These are phyloP conservation scores for Campoletis sonorensis DNA, from an alignment of 1,140 invertebrate genomes.

Conservation along the genomic window DNA sequence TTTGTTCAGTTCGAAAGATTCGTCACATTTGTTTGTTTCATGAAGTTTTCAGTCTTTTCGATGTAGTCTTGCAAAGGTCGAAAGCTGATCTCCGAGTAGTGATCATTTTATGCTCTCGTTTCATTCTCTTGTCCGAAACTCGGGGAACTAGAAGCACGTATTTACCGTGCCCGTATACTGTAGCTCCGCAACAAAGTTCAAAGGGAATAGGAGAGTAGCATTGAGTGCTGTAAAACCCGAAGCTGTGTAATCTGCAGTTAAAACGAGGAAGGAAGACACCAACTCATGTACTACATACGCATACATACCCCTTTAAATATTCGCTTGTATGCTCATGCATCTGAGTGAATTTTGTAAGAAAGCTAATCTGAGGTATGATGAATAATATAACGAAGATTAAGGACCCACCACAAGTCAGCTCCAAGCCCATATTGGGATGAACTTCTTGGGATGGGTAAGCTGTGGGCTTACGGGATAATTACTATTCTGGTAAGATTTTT, in stretches of 20 bases:
- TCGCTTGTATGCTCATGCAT: not conserved
- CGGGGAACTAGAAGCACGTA: not conserved
- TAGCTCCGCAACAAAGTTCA: not conserved
- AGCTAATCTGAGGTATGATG: not conserved
- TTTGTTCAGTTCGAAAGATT: too few species aligned
- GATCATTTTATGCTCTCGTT: not conserved
- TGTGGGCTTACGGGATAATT: too few species aligned
- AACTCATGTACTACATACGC: too few species aligned
- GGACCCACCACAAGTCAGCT: too few species aligned
- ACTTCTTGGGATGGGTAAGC: too few species aligned
- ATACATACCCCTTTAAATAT: not conserved
- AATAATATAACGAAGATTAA: too few species aligned
- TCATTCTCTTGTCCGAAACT: not conserved
- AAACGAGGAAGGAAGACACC: not conserved
- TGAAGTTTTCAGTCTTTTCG: too few species aligned
- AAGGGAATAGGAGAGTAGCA: not conserved
- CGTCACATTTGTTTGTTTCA: too few species aligned
- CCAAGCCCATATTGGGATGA: too few species aligned
- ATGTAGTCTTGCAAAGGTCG: too few species aligned
- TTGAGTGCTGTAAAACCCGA: not conserved
- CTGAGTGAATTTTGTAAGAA: not conserved
- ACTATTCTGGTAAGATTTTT: too few species aligned
- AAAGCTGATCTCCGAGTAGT: too few species aligned
- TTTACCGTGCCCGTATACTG: not conserved
- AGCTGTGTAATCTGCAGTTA: not conserved